Evolutionary conservation across 53 echinoderm and acorn worm species (phyloP).

Genomic region (Echinarachnius parma): DNA sequence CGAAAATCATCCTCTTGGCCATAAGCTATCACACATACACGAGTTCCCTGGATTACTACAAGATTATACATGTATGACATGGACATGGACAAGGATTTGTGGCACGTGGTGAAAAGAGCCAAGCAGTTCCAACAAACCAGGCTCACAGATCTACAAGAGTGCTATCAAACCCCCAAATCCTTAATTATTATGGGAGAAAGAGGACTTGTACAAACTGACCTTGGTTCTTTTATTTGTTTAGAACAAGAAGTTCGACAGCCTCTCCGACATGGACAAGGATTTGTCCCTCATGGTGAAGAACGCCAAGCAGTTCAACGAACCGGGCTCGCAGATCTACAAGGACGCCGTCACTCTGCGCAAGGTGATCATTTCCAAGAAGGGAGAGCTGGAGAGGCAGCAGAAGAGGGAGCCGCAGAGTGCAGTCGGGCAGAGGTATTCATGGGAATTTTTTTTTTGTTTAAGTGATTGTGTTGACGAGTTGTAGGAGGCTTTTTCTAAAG

Average conservation of each 20-base stretch:
- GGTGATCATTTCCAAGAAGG: slow-evolving; percentile 58
- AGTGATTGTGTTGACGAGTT: too few species aligned
- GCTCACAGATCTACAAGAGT: too few species aligned
- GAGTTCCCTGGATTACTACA: too few species aligned
- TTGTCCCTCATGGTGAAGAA: slow-evolving; percentile 93
- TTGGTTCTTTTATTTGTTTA: slow-evolving; percentile 12
- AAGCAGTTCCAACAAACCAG: background rate
- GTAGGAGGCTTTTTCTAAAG: too few species aligned
- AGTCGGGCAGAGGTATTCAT: slow-evolving; percentile 10
- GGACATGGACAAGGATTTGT: too few species aligned
- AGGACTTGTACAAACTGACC: background rate
- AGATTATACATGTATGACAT: too few species aligned
- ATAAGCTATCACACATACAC: too few species aligned
- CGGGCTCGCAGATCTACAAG: slow-evolving; percentile 96
- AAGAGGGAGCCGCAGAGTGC: slow-evolving; percentile 10
- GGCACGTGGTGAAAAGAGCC: background rate
- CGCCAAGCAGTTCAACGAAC: slow-evolving; percentile 99
- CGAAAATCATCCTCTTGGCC: too few species aligned
- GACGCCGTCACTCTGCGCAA: slow-evolving; percentile 87
- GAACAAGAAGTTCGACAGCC: slow-evolving; percentile 64
- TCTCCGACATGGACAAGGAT: slow-evolving; percentile 84
- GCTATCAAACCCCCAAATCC: background rate
- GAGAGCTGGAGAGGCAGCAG: slow-evolving; percentile 64
- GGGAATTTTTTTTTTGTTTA: background rate
- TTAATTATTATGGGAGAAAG: background rate